These are phyloP conservation scores for Heliconius hewitsoni DNA, from an alignment of 1,140 invertebrate species.

Conservation along the genomic window DNA sequence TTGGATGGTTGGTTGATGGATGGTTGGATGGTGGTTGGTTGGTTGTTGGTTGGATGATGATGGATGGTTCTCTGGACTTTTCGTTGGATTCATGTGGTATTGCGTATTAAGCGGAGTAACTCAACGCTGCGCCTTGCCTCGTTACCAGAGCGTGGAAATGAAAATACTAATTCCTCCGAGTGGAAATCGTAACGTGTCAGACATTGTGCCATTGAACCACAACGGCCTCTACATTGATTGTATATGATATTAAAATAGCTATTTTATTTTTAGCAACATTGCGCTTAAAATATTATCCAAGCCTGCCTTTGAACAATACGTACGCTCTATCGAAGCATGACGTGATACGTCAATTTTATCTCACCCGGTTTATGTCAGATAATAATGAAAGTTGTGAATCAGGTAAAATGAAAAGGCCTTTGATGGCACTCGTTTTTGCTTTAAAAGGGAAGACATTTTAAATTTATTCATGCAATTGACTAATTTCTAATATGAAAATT, in stretches of 20 bases:
- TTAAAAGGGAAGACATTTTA: background rate
- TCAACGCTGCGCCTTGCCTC: too few relatives aligned
- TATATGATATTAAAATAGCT: background rate
- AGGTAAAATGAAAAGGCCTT: conserved; percentile 10
- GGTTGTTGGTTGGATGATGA: too few relatives aligned
- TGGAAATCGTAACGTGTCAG: too few relatives aligned
- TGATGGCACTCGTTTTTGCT: conserved; percentile 1
- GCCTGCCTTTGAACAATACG: conserved; percentile 5
- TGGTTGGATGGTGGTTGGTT: too few relatives aligned
- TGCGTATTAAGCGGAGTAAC: too few relatives aligned
- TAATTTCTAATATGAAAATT: background rate
- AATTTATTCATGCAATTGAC: background rate
- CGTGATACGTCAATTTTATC: background rate
- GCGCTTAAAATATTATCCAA: background rate
- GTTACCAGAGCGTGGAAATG: too few relatives aligned
- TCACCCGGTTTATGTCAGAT: background rate
- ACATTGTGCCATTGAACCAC: too few relatives aligned
- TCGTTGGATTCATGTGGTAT: too few relatives aligned
- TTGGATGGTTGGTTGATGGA: too few relatives aligned
- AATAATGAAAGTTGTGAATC: conserved; percentile 10
- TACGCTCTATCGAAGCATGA: background rate
- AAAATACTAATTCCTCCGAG: too few relatives aligned
- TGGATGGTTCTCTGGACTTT: too few relatives aligned
- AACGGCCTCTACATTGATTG: too few relatives aligned
- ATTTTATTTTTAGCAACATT: background rate